These are phyloP conservation scores for Bombus superbus DNA, from an alignment of 1,140 invertebrate genomes.

Conservation along the genomic window DNA sequence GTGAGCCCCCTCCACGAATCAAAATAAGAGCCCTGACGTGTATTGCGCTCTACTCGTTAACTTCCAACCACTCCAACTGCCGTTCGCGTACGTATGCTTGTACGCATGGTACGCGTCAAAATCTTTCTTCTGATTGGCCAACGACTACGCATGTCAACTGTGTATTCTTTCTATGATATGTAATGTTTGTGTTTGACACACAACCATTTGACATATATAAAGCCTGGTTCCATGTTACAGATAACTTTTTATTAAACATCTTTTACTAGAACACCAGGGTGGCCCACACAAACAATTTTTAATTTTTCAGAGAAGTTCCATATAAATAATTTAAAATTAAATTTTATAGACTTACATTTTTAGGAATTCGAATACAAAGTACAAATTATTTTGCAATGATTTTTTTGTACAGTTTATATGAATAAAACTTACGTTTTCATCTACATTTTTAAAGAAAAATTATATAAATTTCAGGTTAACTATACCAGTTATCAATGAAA, in stretches of 20 bases:
- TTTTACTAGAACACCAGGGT: neutral
- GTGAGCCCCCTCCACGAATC: slow-evolving; percentile 50
- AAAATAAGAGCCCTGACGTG: slow-evolving; percentile 50
- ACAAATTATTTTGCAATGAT: neutral
- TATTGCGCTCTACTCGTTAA: slow-evolving; percentile 50
- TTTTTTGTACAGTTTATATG: neutral
- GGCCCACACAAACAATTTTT: too few species aligned
- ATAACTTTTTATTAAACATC: neutral
- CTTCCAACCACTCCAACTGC: slow-evolving; percentile 51
- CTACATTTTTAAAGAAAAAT: neutral
- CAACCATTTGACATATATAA: slow-evolving; percentile 3
- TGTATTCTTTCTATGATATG: too few species aligned
- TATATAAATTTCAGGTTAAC: neutral
- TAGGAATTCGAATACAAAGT: too few species aligned
- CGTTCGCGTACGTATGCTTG: slow-evolving; percentile 27
- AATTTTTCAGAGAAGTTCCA: too few species aligned
- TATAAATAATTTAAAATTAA: too few species aligned
- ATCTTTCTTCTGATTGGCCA: slow-evolving; percentile 35
- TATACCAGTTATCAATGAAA: neutral
- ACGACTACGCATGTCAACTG: slow-evolving; percentile 37
- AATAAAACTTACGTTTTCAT: too few species aligned
- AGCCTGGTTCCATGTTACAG: neutral
- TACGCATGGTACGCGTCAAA: slow-evolving; percentile 55
- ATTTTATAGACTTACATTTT: too few species aligned
- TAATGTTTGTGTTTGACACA: too few species aligned